Base-by-base conservation (phyloP, 2,888 invertebrate species). In the Nineta flava region DNA sequence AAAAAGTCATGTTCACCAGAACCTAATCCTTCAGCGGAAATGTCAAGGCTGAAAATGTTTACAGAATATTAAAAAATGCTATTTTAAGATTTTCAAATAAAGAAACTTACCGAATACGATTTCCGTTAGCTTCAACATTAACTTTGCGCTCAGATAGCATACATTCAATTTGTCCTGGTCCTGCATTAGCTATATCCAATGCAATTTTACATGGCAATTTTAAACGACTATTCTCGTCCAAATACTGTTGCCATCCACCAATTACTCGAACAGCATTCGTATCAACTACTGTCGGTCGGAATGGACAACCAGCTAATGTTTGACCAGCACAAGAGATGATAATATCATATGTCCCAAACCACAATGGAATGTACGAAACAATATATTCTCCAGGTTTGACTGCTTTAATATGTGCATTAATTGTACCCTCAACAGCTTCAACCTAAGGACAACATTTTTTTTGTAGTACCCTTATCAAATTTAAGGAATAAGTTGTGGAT, bases 271-370 rank as follows among this genome's bases (percentile, higher is more conserved):
- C 81, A 50, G 81, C 79, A 38, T 79, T 74, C 9, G 82, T 77
- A 65, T 86, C 82, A 55, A 84, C 79, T 5, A 87, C 78, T 50
- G 69, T 70, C 2, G 79, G 78, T 58, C 76, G 72, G 63, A 76
- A 80, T 1, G 80, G 80, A 51, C 77, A 79, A 15, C 79, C 77
- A 64, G 67, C 65, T 46, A 68, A 67, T 63, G 46, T 62, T 53
- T 66, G 65, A 9, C 64, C 64, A 3, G 65, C 65, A 26, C 79
- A 79, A 57, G 81, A 83, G 55, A 96, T 84, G 53, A 87, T 73
- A 32, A 95, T 81, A 65, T 93, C 91, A 63, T 92, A 95, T 40
- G 84, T 76, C 1, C 96, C 96, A n/a, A 91, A 86, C 59, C 90
- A 88, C 1, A 85, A 77, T 0, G 96, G 94, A 1, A 85, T 81